Evolutionary conservation across 1,140 invertebrate species (phyloP), one percentile per base, ranked within the genome.

Genomic region (Scylla paramamosain): DNA sequence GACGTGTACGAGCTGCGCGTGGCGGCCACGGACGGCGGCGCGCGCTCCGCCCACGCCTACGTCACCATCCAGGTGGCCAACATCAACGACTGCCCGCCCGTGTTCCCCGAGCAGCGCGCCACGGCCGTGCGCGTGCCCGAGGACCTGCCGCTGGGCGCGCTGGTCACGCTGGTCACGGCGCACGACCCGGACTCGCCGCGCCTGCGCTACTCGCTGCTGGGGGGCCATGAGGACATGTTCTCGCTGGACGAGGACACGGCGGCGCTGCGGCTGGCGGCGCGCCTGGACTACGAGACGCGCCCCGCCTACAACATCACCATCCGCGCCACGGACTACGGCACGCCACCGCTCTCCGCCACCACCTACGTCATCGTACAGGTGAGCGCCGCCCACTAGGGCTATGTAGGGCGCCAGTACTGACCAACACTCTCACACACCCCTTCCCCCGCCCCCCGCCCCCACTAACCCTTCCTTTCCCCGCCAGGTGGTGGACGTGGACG

Each of bases 61-160:
- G 96, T 97, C 52, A 97, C 97, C 93, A 96, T 97, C 28, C 97
- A 97, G 1, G 98, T 99, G 0, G 98, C 98, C 96, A 99, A 99
- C 96, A 98, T 99, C 32, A 99, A 99, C 96, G 99, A 99, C 97
- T 99, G 99, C 96, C 97, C 98, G 0, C 99, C 99, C 0, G 97
- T 97, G 59, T 99, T 99, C 96, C 96, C 96, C 92, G 96, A 32
- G 14, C 89, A 91, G 32, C 25, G 89, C 67, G 83, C 96, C 0
- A 45, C 94, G 28, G 96, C 96, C 31, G 98, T 99, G 4, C 98
- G 99, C 96, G 98, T 99, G 0, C 97, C 98, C 0, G 99, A 99
- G 97, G 99, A 99, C 97, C 97, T 99, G 52, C 99, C 99, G 0
- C 97, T 98, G 0, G 99, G 99, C 93, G 98, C 98, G 59, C 98